phyloP scores from a whole-genome alignment of 1,140 invertebrate species.

The Dendroctonus ponderosae region DNA sequence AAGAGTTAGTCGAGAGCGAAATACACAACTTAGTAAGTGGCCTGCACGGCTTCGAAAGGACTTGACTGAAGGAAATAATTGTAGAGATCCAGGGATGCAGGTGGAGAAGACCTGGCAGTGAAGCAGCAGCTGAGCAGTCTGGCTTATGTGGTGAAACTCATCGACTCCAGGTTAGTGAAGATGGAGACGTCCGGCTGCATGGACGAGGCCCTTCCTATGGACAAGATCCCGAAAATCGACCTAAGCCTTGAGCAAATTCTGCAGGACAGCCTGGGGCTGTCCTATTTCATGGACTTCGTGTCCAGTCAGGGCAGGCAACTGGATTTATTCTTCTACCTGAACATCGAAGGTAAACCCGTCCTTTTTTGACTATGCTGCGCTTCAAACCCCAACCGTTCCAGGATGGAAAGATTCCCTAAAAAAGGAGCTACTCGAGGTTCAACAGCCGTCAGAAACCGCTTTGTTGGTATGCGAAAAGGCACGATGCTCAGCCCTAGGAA shows the following conservation, averaged over 20 bases:
- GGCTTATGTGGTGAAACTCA: slow-evolving; percentile 74
- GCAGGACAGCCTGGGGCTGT: slow-evolving; percentile 76
- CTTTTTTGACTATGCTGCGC: too few relatives aligned
- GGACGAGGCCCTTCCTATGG: slow-evolving; percentile 41
- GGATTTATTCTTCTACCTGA: slow-evolving; percentile 81
- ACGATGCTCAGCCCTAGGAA: slow-evolving; percentile 73
- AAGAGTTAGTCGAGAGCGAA: slow-evolving; percentile 75
- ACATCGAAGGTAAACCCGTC: slow-evolving; percentile 64
- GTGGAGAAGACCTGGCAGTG: slow-evolving; percentile 76
- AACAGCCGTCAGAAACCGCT: slow-evolving; percentile 49
- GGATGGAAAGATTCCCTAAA: slow-evolving; percentile 77
- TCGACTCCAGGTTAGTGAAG: slow-evolving; percentile 65
- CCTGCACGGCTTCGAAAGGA: slow-evolving; percentile 6
- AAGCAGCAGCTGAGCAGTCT: slow-evolving; percentile 89
- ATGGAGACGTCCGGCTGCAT: slow-evolving; percentile 55
- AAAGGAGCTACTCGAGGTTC: slow-evolving; percentile 67
- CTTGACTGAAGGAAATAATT: slow-evolving; percentile 9
- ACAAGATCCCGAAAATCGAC: slow-evolving; percentile 61
- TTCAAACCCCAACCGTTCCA: slow-evolving; percentile 40
- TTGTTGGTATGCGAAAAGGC: slow-evolving; percentile 59
- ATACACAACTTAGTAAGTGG: slow-evolving; percentile 67
- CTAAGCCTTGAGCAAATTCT: slow-evolving; percentile 76
- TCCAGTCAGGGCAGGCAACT: slow-evolving; percentile 68
- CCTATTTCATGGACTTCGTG: slow-evolving; percentile 83
- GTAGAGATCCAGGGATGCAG: slow-evolving; percentile 78